Conservation (phyloP, 1,140 invertebrate species). For the Lordiphosa stackelbergi region DNA sequence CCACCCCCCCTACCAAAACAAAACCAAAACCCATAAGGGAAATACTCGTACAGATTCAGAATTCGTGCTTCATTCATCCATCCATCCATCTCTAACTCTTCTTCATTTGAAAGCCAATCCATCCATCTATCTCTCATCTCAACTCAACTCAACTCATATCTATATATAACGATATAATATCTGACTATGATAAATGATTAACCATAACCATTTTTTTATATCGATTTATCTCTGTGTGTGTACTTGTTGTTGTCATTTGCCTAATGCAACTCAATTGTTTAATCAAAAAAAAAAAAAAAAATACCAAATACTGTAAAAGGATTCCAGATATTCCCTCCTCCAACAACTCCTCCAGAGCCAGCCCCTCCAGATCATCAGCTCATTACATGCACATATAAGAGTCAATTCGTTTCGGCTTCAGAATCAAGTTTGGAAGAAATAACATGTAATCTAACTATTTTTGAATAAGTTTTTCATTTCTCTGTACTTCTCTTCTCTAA, state of each 20-base stretch:
- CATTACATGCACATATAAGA: conserved; percentile 77
- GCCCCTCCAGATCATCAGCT: conserved; percentile 86
- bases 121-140: conserved; percentile 18
- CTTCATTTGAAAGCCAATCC: background rate
- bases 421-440: conserved; percentile 83
- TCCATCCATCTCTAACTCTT: too few relatives aligned
- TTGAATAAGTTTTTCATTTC: conserved; percentile 66
- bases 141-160: background rate
- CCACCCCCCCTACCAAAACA: background rate
- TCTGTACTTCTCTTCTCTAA: conserved; percentile 38
- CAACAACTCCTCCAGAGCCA: conserved; percentile 88
- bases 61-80: too few relatives aligned
- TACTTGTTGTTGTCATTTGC: conserved; percentile 72
- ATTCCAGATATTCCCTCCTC: conserved; percentile 89
- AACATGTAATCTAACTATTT: conserved; percentile 79
- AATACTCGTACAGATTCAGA: conserved; percentile 8
- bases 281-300: conserved; percentile 27
- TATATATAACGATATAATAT: conserved; percentile 20
- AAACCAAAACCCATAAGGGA: background rate
- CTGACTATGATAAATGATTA: conserved; percentile 58
- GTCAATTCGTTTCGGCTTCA: conserved; percentile 79
- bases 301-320: conserved; percentile 78
- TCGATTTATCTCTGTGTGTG: conserved; percentile 73
- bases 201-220: conserved; percentile 63
- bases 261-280: conserved; percentile 61